Conservation (phyloP, 2,113 vertebrate species). For the Rostratula benghalensis region DNA sequence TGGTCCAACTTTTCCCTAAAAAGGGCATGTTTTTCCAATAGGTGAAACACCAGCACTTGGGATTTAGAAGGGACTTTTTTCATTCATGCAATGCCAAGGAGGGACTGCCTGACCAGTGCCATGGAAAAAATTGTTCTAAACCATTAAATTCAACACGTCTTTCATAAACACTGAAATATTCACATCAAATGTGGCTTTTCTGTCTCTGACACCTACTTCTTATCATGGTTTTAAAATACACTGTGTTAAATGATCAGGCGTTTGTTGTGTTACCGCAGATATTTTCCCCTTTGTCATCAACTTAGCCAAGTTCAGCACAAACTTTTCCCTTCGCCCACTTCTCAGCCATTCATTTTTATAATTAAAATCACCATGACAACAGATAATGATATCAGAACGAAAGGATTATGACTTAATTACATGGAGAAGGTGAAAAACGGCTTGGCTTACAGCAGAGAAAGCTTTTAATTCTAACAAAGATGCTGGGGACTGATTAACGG, state of each 20-base stretch:
- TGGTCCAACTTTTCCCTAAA: neutral
- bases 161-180: neutral
- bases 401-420: constrained; percentile 37
- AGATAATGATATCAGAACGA: constrained; percentile 17
- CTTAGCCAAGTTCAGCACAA: constrained; percentile 9
- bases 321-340: constrained; percentile 16
- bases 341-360: constrained; percentile 6
- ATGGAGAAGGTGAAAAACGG: neutral
- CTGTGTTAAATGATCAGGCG: neutral
- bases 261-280: neutral
- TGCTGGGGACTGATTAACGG: neutral
- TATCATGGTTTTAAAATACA: neutral
- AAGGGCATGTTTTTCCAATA: neutral
- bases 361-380: constrained; percentile 54
- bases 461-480: neutral
- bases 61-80: neutral
- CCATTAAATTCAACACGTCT: neutral
- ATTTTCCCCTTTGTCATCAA: neutral
- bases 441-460: neutral
- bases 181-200: neutral
- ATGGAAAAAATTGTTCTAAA: neutral
- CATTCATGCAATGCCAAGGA: neutral
- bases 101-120: neutral
- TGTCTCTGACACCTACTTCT: neutral
- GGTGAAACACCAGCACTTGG: neutral